Evolutionary conservation across 2,113 vertebrate genomes (phyloP), one percentile per base, ranked within the genome.

Genomic region (Alethe diademata): DNA sequence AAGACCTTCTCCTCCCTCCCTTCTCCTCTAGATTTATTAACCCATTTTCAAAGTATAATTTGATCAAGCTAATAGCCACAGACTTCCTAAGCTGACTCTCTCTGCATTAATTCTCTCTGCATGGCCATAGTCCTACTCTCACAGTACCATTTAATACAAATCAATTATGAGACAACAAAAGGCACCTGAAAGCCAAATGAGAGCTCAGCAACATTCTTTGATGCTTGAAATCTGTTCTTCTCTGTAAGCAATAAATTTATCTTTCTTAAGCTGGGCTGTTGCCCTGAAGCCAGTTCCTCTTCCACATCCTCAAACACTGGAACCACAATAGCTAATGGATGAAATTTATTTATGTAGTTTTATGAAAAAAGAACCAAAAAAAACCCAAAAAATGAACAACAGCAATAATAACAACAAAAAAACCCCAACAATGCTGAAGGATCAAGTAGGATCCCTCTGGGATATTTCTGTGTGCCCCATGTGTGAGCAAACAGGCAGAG

Each of bases 21-120:
- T 78, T 88, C 61, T 81, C 40, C 69, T 91, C 54, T 65, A 91
- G 65, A 93, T 95, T 90, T 92, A 93, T 95, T 92, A 92, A 94
- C 31, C 42, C 38, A 82, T 92, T 95, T 88, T 58, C 66, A 66
- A 93, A 90, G 61, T 75, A 82, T 47, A 92, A 92, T 90, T 78
- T 62, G 53, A 93, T 78, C 61, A 85, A 81, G 74, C 40, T 94
- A 96, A 94, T 90, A 92, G 81, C 82, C 74, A 81, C 47, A 78
- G 78, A 88, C 78, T 88, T 93, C 65, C 81, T 78, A 82, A 95
- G 61, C 29, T 28, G 51, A 58, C 29, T 95, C 60, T 66, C 28
- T 75, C 51, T 82, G 57, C 82, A 85, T 88, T 93, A 78, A 90
- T 84, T 73, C 47, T 90, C 51, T 58, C 56, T 88, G 66, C 61